Percentiles rank a stretch among this genome's conserved stretches.
Evolutionary conservation across 2,888 invertebrate genomes (phyloP).

Genomic region (Mesorhabditis belari): DNA sequence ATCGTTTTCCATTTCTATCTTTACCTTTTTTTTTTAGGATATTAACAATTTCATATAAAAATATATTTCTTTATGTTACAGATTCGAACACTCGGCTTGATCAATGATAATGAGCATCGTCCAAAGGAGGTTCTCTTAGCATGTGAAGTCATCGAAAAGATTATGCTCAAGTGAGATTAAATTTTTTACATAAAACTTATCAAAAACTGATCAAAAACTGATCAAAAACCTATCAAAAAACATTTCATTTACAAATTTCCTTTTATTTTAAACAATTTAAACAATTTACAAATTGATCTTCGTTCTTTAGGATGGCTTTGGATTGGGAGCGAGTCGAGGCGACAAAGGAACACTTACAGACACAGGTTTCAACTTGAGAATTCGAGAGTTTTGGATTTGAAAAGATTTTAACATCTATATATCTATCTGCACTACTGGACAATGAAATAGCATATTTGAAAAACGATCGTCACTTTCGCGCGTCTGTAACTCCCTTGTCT

Average conservation of each 20-base stretch:
- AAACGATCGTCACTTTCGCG: too few relatives aligned
- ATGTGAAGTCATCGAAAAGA: conserved; percentile 56
- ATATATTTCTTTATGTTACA: conserved; percentile 54
- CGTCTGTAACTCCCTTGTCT: too few relatives aligned
- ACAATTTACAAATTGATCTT: not conserved
- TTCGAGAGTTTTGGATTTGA: not conserved
- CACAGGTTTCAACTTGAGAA: not conserved
- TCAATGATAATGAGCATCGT: conserved; percentile 66
- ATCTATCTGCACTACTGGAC: not conserved
- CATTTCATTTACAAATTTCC: too few relatives aligned
- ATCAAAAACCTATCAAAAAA: not conserved
- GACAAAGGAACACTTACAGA: not conserved
- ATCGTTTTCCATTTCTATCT: too few relatives aligned
- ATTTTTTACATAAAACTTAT: not conserved
- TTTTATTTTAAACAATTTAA: not conserved
- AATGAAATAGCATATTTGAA: too few relatives aligned
- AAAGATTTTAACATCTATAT: not conserved
- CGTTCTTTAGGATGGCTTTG: conserved; percentile 29
- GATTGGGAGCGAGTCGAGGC: conserved; percentile 43
- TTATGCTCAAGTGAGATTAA: conserved; percentile 37
- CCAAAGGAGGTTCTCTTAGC: conserved; percentile 57
- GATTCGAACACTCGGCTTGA: conserved; percentile 68
- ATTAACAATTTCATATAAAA: too few relatives aligned
- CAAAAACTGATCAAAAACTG: not conserved
- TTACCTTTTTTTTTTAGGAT: too few relatives aligned